Base-by-base conservation (phyloP, 2,888 invertebrate species). In the Nysson spinosus region DNA sequence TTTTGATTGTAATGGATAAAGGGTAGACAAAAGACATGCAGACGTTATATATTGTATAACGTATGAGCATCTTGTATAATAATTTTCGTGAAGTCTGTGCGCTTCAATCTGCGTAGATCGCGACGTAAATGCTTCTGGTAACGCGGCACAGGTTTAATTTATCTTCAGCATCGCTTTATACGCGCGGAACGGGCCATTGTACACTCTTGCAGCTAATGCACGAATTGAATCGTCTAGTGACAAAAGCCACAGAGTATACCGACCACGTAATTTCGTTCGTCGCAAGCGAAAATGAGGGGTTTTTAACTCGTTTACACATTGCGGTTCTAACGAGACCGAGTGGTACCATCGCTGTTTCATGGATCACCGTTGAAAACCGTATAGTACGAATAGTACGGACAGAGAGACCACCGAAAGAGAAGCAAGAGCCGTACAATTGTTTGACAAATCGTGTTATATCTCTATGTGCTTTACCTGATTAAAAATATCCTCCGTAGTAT, bases 261-360 rank as follows among this genome's bases (percentile, higher is more conserved):
- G 60, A 57, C 63, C 67, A 37, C 64, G 70, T 73, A 72, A 73
- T 72, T 72, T 67, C 58, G 67, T 70, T 60, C 54, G 37, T 58
- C 55, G 58, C 60, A 34, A 60, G 64, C 40, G 70, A 70, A 73
- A 73, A 72, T 72, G 69, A 58, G 49, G 43, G 72, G 39, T 72
- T 73, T 73, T 73, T 72, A 73, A 72, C 72, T 60, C 63, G 63
- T 72, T 72, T 69, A 71, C 68, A 44, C 65, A 65, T 69, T 69
- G 69, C 60, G 71, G 69, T 61, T 65, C 68, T 72, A 72, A 72
- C 72, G 65, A 72, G 72, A 40, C 65, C 52, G 52, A n/a, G n/a
- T 42, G 56, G 35, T 37, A 46, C 43, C 43, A 56, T 65, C 50
- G 54, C 32, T 62, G 64, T 54, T 43, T 39, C 42, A 42, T 19